These are phyloP conservation scores for Ricordea florida DNA, from an alignment of 92 coral and sea anemone genomes.

Conservation along the genomic window DNA sequence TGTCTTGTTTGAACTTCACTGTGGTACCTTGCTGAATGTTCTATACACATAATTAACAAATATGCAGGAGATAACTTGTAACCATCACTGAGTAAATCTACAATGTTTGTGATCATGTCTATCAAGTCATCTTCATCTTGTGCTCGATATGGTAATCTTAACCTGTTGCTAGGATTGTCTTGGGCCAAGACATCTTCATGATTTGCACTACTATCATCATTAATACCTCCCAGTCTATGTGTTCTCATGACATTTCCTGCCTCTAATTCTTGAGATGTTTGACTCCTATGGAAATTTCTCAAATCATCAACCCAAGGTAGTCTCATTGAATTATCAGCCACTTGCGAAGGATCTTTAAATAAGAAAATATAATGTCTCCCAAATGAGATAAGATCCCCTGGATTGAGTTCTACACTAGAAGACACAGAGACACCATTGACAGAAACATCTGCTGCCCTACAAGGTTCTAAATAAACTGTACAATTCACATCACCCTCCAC, in stretches of 20 bases:
- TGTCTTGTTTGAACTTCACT: slow-evolving; percentile 83
- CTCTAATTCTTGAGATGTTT: neutral
- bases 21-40: slow-evolving; percentile 87
- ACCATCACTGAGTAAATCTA: slow-evolving; percentile 63
- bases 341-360: slow-evolving; percentile 93
- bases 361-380: slow-evolving; percentile 85
- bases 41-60: slow-evolving; percentile 79
- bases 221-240: neutral
- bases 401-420: slow-evolving; percentile 52
- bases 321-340: slow-evolving; percentile 68
- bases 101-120: slow-evolving; percentile 72
- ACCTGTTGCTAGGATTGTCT: slow-evolving; percentile 30
- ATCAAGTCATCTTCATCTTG: slow-evolving; percentile 85
- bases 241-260: neutral
- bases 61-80: slow-evolving; percentile 90
- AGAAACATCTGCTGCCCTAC: slow-evolving; percentile 61
- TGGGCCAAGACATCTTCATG: neutral
- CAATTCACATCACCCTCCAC: slow-evolving; percentile 84
- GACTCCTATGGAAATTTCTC: slow-evolving; percentile 53
- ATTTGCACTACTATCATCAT: neutral
- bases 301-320: slow-evolving; percentile 81
- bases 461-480: slow-evolving; percentile 83
- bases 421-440: slow-evolving; percentile 72
- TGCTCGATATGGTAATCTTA: slow-evolving; percentile 62
- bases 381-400: slow-evolving; percentile 89